phyloP scores from a whole-genome alignment of 2,888 invertebrate species.

The Allacma fusca region DNA sequence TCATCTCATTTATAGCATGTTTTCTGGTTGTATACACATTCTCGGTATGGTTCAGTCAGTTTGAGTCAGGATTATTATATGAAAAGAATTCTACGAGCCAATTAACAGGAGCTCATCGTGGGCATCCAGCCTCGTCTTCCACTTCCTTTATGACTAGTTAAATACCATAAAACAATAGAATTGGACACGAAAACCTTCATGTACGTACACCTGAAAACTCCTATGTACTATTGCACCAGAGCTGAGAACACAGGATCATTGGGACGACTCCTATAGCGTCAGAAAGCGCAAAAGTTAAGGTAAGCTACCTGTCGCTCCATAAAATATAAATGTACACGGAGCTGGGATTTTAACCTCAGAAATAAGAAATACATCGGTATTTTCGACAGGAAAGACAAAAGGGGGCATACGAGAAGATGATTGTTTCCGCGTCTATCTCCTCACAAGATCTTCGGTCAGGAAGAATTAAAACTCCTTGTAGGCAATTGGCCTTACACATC shows the following conservation, averaged over 20 bases:
- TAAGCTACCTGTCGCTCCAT: too few species aligned
- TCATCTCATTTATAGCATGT: slow-evolving; percentile 60
- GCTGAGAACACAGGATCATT: too few species aligned
- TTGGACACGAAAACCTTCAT: not conserved
- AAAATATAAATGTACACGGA: too few species aligned
- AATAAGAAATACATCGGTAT: not conserved
- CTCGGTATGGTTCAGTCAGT: slow-evolving; percentile 51
- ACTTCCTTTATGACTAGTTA: slow-evolving; percentile 42
- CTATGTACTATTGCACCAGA: too few species aligned
- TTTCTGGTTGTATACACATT: slow-evolving; percentile 51
- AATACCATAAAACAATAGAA: slow-evolving; percentile 36
- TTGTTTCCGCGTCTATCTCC: slow-evolving; percentile 1
- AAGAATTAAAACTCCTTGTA: not conserved
- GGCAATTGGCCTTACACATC: slow-evolving; percentile 10
- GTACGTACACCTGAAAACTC: not conserved
- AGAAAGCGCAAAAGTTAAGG: too few species aligned
- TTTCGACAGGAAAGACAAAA: slow-evolving; percentile 11
- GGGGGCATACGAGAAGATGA: not conserved
- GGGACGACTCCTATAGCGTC: too few species aligned
- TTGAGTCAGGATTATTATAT: not conserved
- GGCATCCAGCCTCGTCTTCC: slow-evolving; percentile 42
- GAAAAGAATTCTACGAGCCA: slow-evolving; percentile 49
- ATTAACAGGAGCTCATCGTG: slow-evolving; percentile 56
- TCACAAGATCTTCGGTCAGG: not conserved
- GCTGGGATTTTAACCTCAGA: not conserved